These are phyloP conservation scores for Scytalopus superciliaris DNA, from an alignment of 2,113 vertebrate species.

Conservation along the genomic window DNA sequence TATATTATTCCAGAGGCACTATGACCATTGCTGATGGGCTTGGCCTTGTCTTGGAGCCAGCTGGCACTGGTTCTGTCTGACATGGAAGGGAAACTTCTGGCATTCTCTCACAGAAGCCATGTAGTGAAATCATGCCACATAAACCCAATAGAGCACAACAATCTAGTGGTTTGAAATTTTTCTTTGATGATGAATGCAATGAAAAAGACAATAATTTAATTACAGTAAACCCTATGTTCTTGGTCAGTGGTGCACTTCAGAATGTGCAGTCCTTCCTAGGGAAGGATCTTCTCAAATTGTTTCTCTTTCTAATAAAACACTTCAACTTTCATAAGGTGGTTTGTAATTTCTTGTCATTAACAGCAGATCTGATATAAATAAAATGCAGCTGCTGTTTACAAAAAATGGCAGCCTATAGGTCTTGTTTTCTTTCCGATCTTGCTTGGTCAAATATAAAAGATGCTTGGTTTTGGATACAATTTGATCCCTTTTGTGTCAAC, in stretches of 20 bases:
- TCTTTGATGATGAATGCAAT: background rate
- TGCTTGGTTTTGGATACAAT: background rate
- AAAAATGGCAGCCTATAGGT: background rate
- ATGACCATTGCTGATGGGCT: background rate
- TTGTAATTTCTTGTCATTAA: background rate
- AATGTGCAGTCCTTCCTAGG: background rate
- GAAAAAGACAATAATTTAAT: background rate
- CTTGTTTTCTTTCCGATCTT: background rate
- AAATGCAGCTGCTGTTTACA: background rate
- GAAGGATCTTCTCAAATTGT: background rate
- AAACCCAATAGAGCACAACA: background rate
- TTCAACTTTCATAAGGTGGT: background rate
- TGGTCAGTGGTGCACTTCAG: background rate
- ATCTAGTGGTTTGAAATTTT: background rate
- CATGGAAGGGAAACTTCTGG: background rate
- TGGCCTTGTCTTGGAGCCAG: background rate
- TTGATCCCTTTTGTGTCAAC: background rate
- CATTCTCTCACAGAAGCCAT: background rate
- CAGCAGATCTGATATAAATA: background rate
- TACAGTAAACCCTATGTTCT: background rate
- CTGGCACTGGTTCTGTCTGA: background rate
- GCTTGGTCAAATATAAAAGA: background rate
- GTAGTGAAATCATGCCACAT: fast-evolving
- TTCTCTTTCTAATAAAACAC: background rate
- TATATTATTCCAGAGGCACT: background rate